Evolutionary conservation across 2,888 invertebrate genomes (phyloP).

Genomic region (Eupithecia dodoneata): DNA sequence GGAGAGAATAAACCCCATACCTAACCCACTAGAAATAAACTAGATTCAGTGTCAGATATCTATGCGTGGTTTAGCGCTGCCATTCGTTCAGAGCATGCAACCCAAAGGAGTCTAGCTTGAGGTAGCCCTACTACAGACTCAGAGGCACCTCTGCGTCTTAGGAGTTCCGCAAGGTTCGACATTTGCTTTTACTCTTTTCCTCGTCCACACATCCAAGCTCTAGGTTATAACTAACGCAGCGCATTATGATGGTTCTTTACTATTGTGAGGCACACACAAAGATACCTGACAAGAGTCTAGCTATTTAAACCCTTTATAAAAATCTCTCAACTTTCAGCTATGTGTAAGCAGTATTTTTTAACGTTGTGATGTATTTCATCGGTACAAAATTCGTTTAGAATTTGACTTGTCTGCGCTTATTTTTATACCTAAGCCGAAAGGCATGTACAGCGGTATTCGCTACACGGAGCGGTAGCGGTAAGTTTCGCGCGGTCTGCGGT

Average conservation of each 20-base stretch:
- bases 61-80: not conserved
- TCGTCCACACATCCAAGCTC: not conserved
- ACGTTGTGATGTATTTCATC: not conserved
- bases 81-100: not conserved
- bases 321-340: not conserved
- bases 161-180: not conserved
- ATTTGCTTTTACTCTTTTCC: not conserved
- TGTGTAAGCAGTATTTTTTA: not conserved
- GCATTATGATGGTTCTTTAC: not conserved
- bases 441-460: not conserved
- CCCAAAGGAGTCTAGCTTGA: not conserved
- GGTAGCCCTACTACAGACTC: not conserved
- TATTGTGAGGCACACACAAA: not conserved
- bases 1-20: not conserved
- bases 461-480: not conserved
- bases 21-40: not conserved
- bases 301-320: not conserved
- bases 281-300: constrained; percentile 8
- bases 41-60: not conserved
- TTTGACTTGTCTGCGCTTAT: not conserved
- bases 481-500: not conserved
- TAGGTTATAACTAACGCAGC: not conserved
- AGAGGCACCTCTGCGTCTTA: not conserved
- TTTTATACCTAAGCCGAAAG: not conserved
- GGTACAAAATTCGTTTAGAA: not conserved